Base-by-base conservation (phyloP, 2,888 invertebrate species). In the Blera fallax region DNA sequence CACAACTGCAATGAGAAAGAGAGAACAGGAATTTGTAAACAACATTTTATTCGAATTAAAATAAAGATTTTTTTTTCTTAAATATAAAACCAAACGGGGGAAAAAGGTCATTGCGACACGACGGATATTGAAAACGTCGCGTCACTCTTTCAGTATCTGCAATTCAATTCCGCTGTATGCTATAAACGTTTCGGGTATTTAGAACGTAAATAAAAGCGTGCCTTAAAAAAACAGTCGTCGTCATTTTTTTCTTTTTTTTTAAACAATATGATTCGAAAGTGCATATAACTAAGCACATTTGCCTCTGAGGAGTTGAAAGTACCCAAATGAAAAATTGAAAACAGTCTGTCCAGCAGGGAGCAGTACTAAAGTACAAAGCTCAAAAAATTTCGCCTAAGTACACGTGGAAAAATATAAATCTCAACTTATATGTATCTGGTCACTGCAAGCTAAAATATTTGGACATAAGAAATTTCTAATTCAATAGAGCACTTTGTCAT, bases 1-100 rank as follows among this genome's bases (percentile, higher is more conserved):
- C 88, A 99, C 96, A 91, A 99, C 99, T 99, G 95, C 48, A 95
- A 95, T 92, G 92, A 88, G 88, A 84, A 88, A 78, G 54, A 21
- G 3, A 76, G 11, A 50, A 69, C 8, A 80, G 60, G 70, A 65
- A 64, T 76, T 27, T 58, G 64, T 78, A 67, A 50, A 78, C 54
- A 72, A 79, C 56, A 11, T 21, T 56, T 37, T 60, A 37, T 48
- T 10, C 24, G 43, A 40, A n/a, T n/a, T n/a, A n/a, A n/a, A n/a
- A n/a, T n/a, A n/a, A n/a, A n/a, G n/a, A n/a, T 6, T 34, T 72
- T 6, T n/a, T 5, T 27, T 40, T 40, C 1, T 40, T 40, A 50
- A 62, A 32, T 27, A 52, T n/a, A 32, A 50, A 77, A 32, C 43
- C 2, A 65, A 65, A 16, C n/a, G n/a, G 6, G n/a, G 8, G 24